Evolutionary conservation across 35 echinoderm and acorn worm species (phyloP).

Genomic region (Chiridota heheva): DNA sequence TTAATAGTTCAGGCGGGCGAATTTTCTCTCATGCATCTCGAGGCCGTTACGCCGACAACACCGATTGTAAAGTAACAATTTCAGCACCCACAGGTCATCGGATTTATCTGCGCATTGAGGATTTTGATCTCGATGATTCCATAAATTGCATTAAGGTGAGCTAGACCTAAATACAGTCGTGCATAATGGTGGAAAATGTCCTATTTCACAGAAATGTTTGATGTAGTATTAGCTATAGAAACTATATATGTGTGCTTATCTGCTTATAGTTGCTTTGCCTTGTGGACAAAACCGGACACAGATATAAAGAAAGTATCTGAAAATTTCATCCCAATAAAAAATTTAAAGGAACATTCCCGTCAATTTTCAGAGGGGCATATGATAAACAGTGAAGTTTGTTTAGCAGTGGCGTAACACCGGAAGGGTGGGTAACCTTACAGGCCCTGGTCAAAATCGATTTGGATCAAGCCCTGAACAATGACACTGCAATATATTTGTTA

Average conservation of each 20-base stretch:
- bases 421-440: no score
- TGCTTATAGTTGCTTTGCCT: neutral
- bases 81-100: constrained; percentile 38
- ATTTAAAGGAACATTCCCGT: no score
- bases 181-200: neutral
- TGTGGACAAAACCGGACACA: neutral
- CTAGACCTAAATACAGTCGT: neutral
- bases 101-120: constrained; percentile 60
- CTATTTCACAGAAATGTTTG: neutral
- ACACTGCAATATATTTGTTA: no score
- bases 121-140: constrained; percentile 81
- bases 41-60: constrained; percentile 68
- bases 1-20: constrained; percentile 53
- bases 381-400: no score
- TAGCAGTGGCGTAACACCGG: no score
- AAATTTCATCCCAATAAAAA: no score
- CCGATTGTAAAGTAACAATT: constrained; percentile 85
- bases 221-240: neutral
- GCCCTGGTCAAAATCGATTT: no score
- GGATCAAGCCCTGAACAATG: no score
- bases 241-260: neutral
- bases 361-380: no score
- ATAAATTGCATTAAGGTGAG: constrained; percentile 77
- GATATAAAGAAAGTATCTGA: no score
- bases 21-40: constrained; percentile 73